Evolutionary conservation across 2,888 invertebrate species (phyloP).

Genomic region (Drosophila pseudotakahashii): DNA sequence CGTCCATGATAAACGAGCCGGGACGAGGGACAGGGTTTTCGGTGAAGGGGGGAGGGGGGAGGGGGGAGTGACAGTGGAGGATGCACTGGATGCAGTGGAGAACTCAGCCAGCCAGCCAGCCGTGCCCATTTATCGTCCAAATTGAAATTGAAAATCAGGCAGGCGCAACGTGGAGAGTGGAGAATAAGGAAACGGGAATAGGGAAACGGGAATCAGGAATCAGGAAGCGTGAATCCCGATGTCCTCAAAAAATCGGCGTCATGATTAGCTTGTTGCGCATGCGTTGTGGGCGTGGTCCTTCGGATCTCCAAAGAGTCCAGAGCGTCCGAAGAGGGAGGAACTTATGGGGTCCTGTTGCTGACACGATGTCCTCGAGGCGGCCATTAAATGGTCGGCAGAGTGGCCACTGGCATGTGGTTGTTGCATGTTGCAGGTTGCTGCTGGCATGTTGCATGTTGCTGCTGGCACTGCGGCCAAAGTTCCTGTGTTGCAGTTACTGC

Average conservation of each 20-base stretch:
- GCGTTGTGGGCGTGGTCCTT: constrained; percentile 58
- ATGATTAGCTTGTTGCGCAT: constrained; percentile 62
- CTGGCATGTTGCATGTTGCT: constrained; percentile 20
- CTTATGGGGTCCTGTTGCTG: constrained; percentile 20
- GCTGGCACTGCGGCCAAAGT: constrained; percentile 12
- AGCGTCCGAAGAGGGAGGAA: not conserved
- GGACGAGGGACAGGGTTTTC: constrained; percentile 1
- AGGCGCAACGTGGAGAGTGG: constrained; percentile 26
- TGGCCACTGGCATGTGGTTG: not conserved
- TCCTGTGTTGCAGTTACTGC: constrained; percentile 15
- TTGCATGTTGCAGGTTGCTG: constrained; percentile 22
- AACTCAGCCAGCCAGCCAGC: constrained; percentile 3
- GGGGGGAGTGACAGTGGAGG: not conserved
- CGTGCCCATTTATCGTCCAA: constrained; percentile 50
- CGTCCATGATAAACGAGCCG: constrained; percentile 50
- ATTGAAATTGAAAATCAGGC: constrained; percentile 56
- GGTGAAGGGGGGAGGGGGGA: no score
- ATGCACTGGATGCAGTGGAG: constrained; percentile 3
- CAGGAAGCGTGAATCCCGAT: constrained; percentile 14
- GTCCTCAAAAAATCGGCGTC: constrained; percentile 10
- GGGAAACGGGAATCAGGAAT: not conserved
- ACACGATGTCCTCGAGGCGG: constrained; percentile 39
- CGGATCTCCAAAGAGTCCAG: not conserved
- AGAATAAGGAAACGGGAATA: no score
- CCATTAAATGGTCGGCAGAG: constrained; percentile 20